Percentiles rank a stretch among this genome's conserved stretches.
Conservation (phyloP, 2,113 vertebrate genomes). For the Mohoua ochrocephala region DNA sequence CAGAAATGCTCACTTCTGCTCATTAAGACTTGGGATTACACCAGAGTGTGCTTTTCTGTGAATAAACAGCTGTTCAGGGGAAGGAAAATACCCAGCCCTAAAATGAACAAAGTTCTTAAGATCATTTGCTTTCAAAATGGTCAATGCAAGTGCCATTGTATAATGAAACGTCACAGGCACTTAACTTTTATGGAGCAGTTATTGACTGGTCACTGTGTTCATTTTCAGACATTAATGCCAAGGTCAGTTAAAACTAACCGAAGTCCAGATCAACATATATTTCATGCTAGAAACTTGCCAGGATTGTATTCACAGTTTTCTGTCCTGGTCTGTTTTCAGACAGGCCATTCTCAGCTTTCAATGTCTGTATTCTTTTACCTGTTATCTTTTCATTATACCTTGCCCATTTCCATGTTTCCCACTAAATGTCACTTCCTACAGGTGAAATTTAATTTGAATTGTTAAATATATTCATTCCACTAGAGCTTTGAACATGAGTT, state of each 20-base stretch:
- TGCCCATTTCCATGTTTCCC: conserved; percentile 11
- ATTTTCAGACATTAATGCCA: conserved; percentile 12
- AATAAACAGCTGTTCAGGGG: conserved; percentile 26
- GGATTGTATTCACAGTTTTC: not conserved
- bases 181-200: conserved; percentile 45
- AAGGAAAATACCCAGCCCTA: not conserved
- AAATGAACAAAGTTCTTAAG: conserved; percentile 37
- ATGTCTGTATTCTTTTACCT: not conserved
- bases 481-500: conserved; percentile 45
- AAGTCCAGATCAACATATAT: not conserved
- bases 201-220: conserved; percentile 23
- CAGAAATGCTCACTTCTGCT: not conserved
- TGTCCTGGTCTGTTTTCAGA: not conserved
- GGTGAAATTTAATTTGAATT: conserved; percentile 57
- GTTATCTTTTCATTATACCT: not conserved
- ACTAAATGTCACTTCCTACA: conserved; percentile 20
- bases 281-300: not conserved
- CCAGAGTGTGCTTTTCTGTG: not conserved
- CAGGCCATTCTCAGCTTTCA: not conserved
- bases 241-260: conserved; percentile 23
- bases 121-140: conserved; percentile 16
- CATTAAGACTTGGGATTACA: not conserved
- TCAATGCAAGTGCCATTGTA: not conserved
- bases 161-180: conserved; percentile 15
- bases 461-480: conserved; percentile 53